phyloP scores from a whole-genome alignment of 2,888 invertebrate genomes.

The Andrena bucephala region DNA sequence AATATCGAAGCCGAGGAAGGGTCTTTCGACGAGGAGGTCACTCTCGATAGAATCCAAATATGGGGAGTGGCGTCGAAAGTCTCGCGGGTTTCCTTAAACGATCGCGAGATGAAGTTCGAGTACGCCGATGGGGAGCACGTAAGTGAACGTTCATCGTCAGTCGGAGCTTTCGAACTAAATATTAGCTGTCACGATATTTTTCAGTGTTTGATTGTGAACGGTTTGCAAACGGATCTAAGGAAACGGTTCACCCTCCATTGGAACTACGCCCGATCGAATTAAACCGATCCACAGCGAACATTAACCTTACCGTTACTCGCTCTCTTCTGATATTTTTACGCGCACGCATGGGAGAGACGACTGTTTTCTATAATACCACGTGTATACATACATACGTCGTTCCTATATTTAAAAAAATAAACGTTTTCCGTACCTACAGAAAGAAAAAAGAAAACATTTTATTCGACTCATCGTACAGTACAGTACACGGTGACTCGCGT shows the following conservation, averaged over 20 bases:
- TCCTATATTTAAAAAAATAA: constrained; percentile 21
- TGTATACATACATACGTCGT: constrained; percentile 25
- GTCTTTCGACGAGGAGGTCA: constrained; percentile 68
- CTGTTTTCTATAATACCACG: constrained; percentile 15
- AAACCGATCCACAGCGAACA: not conserved
- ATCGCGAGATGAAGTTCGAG: constrained; percentile 70
- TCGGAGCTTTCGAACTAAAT: too few relatives aligned
- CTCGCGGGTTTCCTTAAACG: constrained; percentile 77
- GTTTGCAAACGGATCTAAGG: constrained; percentile 70
- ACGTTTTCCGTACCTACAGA: constrained; percentile 27
- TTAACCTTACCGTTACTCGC: not conserved
- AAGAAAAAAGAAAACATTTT: constrained; percentile 66
- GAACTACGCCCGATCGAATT: constrained; percentile 46
- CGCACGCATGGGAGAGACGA: not conserved
- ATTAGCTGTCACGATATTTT: constrained; percentile 32
- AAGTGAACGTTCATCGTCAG: constrained; percentile 53
- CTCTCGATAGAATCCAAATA: constrained; percentile 78
- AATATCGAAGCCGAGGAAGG: constrained; percentile 46
- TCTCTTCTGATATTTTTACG: not conserved
- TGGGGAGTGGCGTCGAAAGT: constrained; percentile 79
- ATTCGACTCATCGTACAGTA: constrained; percentile 71
- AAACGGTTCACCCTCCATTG: constrained; percentile 70
- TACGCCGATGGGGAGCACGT: constrained; percentile 73
- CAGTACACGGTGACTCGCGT: constrained; percentile 59
- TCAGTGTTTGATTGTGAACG: constrained; percentile 71